Evolutionary conservation across 53 echinoderm and acorn worm genomes (phyloP).

Genomic region (Hippasteria phrygiana): DNA sequence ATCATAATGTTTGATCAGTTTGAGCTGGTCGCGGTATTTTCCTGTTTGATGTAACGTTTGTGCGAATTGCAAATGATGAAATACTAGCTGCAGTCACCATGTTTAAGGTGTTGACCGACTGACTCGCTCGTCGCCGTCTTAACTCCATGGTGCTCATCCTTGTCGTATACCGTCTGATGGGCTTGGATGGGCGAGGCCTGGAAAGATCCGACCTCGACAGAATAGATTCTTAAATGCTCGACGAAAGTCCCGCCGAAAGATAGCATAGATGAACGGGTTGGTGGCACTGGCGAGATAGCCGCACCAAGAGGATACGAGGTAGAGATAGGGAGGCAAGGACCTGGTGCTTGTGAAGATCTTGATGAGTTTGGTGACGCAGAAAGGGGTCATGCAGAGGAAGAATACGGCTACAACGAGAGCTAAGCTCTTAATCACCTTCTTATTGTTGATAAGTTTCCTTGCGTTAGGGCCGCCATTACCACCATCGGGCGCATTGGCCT

Average conservation of each 20-base stretch:
- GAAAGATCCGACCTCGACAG: slow-evolving; percentile 30
- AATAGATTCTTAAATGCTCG: slow-evolving; percentile 42
- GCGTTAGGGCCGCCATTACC: not conserved
- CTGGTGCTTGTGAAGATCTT: slow-evolving; percentile 56
- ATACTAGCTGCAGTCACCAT: no score
- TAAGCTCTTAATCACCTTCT: slow-evolving; percentile 43
- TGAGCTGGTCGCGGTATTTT: no score
- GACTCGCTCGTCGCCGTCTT: no score
- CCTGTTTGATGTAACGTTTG: no score
- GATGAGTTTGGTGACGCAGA: slow-evolving; percentile 73
- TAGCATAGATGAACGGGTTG: slow-evolving; percentile 69
- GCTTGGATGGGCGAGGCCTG: not conserved
- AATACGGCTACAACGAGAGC: slow-evolving; percentile 55
- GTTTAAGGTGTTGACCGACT: no score
- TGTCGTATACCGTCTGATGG: no score
- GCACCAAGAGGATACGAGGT: slow-evolving; percentile 37
- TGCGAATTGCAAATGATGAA: no score
- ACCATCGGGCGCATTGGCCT: slow-evolving; percentile 1
- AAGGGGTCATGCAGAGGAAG: no score
- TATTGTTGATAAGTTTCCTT: slow-evolving; percentile 6
- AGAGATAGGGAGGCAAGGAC: slow-evolving; percentile 26
- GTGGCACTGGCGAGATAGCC: no score
- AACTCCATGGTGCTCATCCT: no score
- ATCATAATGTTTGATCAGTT: no score
- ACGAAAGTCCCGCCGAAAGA: slow-evolving; percentile 70